phyloP scores from a whole-genome alignment of 2,888 invertebrate species.

The Ennomos erosarius region DNA sequence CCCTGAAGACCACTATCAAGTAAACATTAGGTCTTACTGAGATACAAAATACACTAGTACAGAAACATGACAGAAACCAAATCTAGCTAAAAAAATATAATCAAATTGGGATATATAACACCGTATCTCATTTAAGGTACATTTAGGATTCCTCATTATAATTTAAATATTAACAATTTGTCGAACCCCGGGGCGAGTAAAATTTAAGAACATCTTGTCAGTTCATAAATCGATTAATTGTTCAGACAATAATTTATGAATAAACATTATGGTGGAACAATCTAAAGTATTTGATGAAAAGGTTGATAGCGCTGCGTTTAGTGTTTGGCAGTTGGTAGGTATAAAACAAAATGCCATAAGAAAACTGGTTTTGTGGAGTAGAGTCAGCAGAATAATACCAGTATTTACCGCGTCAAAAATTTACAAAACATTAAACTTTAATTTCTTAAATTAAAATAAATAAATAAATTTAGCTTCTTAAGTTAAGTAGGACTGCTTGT shows the following conservation, averaged over 20 bases:
- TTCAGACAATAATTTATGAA: constrained; percentile 37
- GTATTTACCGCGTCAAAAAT: too few relatives aligned
- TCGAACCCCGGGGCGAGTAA: constrained; percentile 47
- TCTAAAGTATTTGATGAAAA: constrained; percentile 70
- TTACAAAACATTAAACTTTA: too few relatives aligned
- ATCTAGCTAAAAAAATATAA: too few relatives aligned
- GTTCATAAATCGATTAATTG: constrained; percentile 67
- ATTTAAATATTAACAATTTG: constrained; percentile 62
- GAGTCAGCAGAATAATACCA: constrained; percentile 49
- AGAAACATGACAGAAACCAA: too few relatives aligned
- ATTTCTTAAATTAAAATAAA: too few relatives aligned
- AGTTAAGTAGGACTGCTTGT: too few relatives aligned
- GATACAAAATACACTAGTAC: too few relatives aligned
- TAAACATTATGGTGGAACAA: constrained; percentile 61
- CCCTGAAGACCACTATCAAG: too few relatives aligned
- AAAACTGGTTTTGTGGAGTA: constrained; percentile 66
- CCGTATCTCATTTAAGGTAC: constrained; percentile 9
- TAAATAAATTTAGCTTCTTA: too few relatives aligned
- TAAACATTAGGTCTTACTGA: too few relatives aligned
- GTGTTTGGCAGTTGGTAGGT: constrained; percentile 58
- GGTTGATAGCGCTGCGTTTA: constrained; percentile 65
- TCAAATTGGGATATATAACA: background rate
- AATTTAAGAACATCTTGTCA: constrained; percentile 60
- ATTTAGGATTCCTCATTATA: constrained; percentile 44
- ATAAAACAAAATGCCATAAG: constrained; percentile 58